Conservation (phyloP, 2,113 vertebrate species). For the rat (Rattus norvegicus) region GRCr8 NC_086024.1:110459501-110460000, state of each 20-base stretch:
- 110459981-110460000: background rate
- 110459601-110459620: background rate
- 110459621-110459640: background rate
- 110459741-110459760: background rate
- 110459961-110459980: background rate
- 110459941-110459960: background rate
- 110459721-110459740: background rate
- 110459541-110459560: background rate
- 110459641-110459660: background rate
- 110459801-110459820: background rate
- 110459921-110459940: background rate
- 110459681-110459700: background rate
- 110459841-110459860: background rate
- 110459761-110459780: background rate
- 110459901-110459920: too few relatives aligned
- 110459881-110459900: background rate
- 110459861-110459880: background rate
- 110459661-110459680: background rate
- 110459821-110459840: background rate
- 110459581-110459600: background rate
- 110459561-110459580: background rate
- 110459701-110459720: background rate
- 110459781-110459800: background rate
- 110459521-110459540: background rate
- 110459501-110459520: background rate